A percentile compares a stretch with the other conserved stretches of the same genome.
These are phyloP conservation scores for Sebastes fasciatus DNA, from an alignment of 2,113 vertebrate species.

Conservation along the genomic window DNA sequence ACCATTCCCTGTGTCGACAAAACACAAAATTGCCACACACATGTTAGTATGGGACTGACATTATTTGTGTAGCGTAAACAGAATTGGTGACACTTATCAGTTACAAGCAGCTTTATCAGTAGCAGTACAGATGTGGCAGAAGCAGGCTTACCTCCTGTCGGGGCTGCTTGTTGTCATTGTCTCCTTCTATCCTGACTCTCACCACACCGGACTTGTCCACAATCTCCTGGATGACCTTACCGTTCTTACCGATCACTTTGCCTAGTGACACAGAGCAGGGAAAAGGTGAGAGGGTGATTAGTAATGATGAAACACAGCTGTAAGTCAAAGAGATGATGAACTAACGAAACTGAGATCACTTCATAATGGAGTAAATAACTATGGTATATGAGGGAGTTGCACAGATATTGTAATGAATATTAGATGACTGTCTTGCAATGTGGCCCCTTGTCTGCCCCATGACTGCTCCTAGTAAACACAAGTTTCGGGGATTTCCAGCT, in stretches of 20 bases:
- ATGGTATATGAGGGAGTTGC: not conserved
- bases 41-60: conserved; percentile 61
- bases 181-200: conserved; percentile 91
- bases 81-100: not conserved
- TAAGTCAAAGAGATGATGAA: not conserved
- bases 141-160: conserved; percentile 88
- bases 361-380: not conserved
- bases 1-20: conserved; percentile 93
- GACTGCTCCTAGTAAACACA: not conserved
- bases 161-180: conserved; percentile 91
- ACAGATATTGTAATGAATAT: not conserved
- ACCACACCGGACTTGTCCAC: conserved; percentile 95
- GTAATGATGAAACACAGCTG: not conserved
- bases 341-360: not conserved
- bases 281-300: not conserved
- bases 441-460: not conserved
- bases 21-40: conserved; percentile 50
- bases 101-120: not conserved
- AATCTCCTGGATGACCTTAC: conserved; percentile 94
- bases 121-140: not conserved
- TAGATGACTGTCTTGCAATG: not conserved
- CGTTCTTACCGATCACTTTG: conserved; percentile 94
- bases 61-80: not conserved
- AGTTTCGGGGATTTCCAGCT: not conserved
- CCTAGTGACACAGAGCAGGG: conserved; percentile 75